Base-by-base conservation (phyloP, 2,113 vertebrate genomes). In the Chloropsis cyanopogon region DNA sequence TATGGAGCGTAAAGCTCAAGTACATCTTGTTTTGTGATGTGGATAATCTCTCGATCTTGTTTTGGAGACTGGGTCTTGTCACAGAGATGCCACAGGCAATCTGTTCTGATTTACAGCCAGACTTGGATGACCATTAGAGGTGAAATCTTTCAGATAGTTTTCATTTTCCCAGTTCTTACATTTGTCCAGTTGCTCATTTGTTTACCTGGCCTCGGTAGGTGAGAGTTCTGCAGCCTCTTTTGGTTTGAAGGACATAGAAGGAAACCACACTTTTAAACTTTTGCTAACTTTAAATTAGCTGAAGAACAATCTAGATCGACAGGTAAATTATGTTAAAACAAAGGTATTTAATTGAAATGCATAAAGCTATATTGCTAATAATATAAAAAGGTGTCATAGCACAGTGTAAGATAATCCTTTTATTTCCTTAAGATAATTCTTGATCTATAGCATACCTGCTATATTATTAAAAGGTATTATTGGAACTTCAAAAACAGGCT, bases 11-110 rank as follows among this genome's bases (percentile, higher is more conserved):
- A 86, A 87, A 59, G 85, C 72, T 90, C 64, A 18, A 86, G 82
- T 78, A 95, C 66, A 92, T 95, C 91, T 95, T 93, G 70, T 94
- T 94, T 96, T 70, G 88, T 92, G 70, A 66, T 86, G 91, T 9
- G 77, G 96, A 70, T 96, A 87, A 96, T 96, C 93, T 93, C 72
- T 83, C 7, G 0, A 75, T 96, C 86, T 94, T 65, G 41, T 91
- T 96, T 92, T 93, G 82, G 69, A 90, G 85, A 41, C 56, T 53
- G 21, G 16, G 47, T 85, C 53, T 84, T 66, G 52, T 82, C 72
- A 86, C 72, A 93, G n/a, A 54, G 72, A 54, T 90, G 76, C 79
- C 76, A 75, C 44, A 68, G 29, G 56, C 88, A 79, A 75, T 88
- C 72, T 88, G 23, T 79, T 88, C 69, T 84, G n/a, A 65, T 97